Percentiles rank a stretch among this genome's conserved stretches.
phyloP scores from a whole-genome alignment of 2,888 invertebrate species.

The Mimas tiliae region DNA sequence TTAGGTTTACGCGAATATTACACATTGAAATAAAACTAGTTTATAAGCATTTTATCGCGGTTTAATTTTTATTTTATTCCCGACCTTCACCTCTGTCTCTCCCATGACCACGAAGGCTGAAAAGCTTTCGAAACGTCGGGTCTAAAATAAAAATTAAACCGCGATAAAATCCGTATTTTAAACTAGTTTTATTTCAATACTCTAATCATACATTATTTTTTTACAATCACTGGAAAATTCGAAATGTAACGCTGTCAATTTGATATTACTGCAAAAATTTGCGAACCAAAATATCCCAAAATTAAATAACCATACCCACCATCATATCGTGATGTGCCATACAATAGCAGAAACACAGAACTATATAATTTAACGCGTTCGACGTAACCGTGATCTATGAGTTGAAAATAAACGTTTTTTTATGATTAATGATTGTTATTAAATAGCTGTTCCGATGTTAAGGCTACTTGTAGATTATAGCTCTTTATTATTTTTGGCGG shows the following conservation, averaged over 20 bases:
- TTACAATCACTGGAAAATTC: too few species aligned
- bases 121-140: too few species aligned
- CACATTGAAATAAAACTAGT: too few species aligned
- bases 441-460: conserved; percentile 5
- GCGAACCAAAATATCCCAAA: background rate
- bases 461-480: conserved; percentile 1
- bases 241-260: too few species aligned
- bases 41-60: too few species aligned
- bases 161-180: too few species aligned
- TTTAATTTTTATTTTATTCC: too few species aligned
- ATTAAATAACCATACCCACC: conserved; percentile 11
- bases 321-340: background rate
- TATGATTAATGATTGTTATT: conserved; percentile 15
- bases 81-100: too few species aligned
- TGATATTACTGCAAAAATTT: background rate
- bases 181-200: too few species aligned
- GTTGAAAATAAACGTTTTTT: conserved; percentile 17
- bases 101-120: too few species aligned
- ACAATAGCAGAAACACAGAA: conserved; percentile 13
- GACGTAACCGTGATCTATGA: conserved; percentile 17
- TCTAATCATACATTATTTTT: background rate
- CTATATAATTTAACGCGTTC: conserved; percentile 12
- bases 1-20: too few species aligned
- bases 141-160: too few species aligned
- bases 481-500: background rate